Conservation (phyloP, 30 jellyfish, hydroid and myxozoan genomes). For the Sanderia malayensis region DNA sequence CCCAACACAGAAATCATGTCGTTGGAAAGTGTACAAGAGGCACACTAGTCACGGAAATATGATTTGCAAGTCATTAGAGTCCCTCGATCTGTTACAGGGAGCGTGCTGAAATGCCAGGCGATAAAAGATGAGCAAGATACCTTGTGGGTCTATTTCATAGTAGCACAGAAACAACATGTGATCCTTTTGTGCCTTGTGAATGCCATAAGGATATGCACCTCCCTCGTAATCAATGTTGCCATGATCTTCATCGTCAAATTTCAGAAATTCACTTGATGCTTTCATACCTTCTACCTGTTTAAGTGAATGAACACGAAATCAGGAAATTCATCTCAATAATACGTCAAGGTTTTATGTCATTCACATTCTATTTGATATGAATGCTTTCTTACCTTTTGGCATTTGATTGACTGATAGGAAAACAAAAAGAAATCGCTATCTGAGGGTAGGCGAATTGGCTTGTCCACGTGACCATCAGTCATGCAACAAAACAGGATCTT, state of each 20-base stretch:
- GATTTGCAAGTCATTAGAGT: too few species aligned
- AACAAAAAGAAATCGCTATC: constrained; percentile 67
- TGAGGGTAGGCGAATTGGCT: constrained; percentile 67
- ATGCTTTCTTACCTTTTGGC: constrained; percentile 86
- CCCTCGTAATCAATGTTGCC: constrained; percentile 90
- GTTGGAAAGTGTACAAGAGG: too few species aligned
- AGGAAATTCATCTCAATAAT: too few species aligned
- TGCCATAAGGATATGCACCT: constrained; percentile 87
- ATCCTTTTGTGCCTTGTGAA: constrained; percentile 87
- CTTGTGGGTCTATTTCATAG: constrained; percentile 62
- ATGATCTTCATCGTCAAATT: constrained; percentile 91
- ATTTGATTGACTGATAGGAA: constrained; percentile 74
- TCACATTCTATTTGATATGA: too few species aligned
- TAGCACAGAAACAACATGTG: constrained; percentile 87
- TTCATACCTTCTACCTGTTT: constrained; percentile 73
- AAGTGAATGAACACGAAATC: too few species aligned
- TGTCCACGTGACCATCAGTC: constrained; percentile 55
- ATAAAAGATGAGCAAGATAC: too few species aligned
- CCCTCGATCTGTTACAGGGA: too few species aligned
- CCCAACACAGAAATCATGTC: too few species aligned
- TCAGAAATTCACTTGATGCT: constrained; percentile 79
- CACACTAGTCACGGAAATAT: too few species aligned
- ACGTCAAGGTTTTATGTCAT: too few species aligned
- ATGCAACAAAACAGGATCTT: constrained; percentile 75
- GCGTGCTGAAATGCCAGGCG: too few species aligned